Evolutionary conservation across 1,140 invertebrate genomes (phyloP), one percentile per base, ranked within the genome.

Genomic region (Drosophila baimaii): DNA sequence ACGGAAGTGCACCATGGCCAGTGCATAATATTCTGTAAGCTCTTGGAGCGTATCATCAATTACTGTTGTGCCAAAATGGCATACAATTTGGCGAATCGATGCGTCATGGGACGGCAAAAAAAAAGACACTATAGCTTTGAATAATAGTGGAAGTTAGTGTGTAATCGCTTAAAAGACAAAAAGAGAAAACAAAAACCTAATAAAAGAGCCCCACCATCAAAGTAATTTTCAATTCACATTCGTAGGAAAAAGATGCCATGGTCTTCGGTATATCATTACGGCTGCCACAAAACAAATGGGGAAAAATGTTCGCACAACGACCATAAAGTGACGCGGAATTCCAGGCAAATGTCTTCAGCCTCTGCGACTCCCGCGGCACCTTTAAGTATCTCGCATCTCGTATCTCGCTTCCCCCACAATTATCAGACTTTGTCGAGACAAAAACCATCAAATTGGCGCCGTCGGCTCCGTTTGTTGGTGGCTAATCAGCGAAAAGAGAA

Each of bases 1-100:
- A 79, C 80, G 81, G 77, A 76, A 77, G 75, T 79, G 81, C 74
- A 66, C 72, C 77, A 77, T 52, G 69, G 66, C 77, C 23, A 44
- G 37, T 64, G 54, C 21, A 63, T 52, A 41, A 56, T 68, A 71
- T 47, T 73, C 54, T 64, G 29, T 62, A 44, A 64, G 17, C 47
- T 63, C 64, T 59, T 68, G 39, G 61, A 51, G 65, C 65, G 59
- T 69, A 43, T 75, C 51, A 62, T 73, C 21, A 49, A 35, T 58
- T 46, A 58, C 51, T 33, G 76, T 39, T 59, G 37, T 33, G 31
- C 44, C 41, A 73, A 57, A 73, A 69, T 62, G 52, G 29, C 25
- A 63, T 63, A 57, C 39, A 80, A 54, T 72, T 79, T 59, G 55
- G 70, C 39, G 27, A 39, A 51, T 52, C 61, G 3, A 31, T 78